A percentile compares a stretch with the other conserved stretches of the same genome.
phyloP scores from a whole-genome alignment of 2,888 invertebrate species.

The Thera obeliscata region DNA sequence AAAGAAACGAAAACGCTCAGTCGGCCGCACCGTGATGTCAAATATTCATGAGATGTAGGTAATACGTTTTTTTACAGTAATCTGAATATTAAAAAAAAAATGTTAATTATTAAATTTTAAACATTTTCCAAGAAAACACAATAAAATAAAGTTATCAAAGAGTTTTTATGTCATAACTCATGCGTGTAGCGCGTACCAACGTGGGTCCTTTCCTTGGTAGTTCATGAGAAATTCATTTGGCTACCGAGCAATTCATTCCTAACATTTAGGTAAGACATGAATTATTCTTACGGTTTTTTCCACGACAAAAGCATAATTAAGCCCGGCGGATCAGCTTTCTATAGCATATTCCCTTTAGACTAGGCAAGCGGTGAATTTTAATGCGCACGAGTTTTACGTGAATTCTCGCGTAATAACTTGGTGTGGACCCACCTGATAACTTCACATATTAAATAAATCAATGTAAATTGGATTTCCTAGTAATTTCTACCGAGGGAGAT shows the following conservation, averaged over 20 bases:
- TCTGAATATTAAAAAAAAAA: too few species aligned
- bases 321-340: constrained; percentile 67
- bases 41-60: too few species aligned
- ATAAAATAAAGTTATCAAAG: not conserved
- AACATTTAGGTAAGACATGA: constrained; percentile 48
- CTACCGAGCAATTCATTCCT: constrained; percentile 39
- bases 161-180: not conserved
- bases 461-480: constrained; percentile 16
- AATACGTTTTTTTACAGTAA: too few species aligned
- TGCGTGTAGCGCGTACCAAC: not conserved
- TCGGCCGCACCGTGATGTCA: too few species aligned
- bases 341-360: constrained; percentile 65
- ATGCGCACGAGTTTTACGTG: constrained; percentile 40
- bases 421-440: constrained; percentile 20
- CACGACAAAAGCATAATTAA: constrained; percentile 73
- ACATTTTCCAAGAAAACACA: too few species aligned
- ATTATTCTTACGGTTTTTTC: constrained; percentile 61
- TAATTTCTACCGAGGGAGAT: constrained; percentile 21
- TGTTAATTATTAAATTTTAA: too few species aligned
- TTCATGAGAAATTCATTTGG: constrained; percentile 25
- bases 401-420: constrained; percentile 25
- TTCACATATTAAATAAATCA: constrained; percentile 24
- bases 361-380: constrained; percentile 49
- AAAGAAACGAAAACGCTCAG: not conserved
- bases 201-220: not conserved